phyloP scores from a whole-genome alignment of 2,888 invertebrate genomes.

The Cephus spinipes region DNA sequence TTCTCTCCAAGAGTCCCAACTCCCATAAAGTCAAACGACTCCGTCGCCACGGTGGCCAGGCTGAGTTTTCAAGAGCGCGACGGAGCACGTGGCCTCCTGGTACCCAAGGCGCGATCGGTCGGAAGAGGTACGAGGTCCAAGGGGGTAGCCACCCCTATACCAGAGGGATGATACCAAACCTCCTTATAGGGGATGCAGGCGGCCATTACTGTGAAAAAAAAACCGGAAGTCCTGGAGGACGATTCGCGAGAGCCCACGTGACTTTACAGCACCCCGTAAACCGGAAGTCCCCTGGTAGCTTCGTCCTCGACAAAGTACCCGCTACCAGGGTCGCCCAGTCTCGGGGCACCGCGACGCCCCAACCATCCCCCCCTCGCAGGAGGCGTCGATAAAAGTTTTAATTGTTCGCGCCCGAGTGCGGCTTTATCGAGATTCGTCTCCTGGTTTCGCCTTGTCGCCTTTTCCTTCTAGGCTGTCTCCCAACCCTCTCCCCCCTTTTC shows the following conservation, averaged over 20 bases:
- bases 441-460: not conserved
- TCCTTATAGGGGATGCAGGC: too few species aligned
- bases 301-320: constrained; percentile 14
- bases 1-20: too few species aligned
- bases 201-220: not conserved
- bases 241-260: constrained; percentile 31
- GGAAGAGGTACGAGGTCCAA: too few species aligned
- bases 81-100: not conserved
- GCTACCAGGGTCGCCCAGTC: constrained; percentile 27
- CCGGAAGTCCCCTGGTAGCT: constrained; percentile 42
- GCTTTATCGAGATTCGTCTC: constrained; percentile 22
- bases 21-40: too few species aligned
- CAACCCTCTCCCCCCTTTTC: not conserved
- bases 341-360: constrained; percentile 11
- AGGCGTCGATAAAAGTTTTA: constrained; percentile 59
- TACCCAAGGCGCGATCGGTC: not conserved
- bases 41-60: not conserved
- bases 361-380: constrained; percentile 10
- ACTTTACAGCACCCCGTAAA: constrained; percentile 55
- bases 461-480: too few species aligned
- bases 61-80: constrained; percentile 14
- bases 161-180: too few species aligned
- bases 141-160: too few species aligned
- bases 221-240: not conserved
- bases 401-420: constrained; percentile 43